Percentiles rank a stretch among this genome's conserved stretches.
These are phyloP conservation scores for Danio rerio DNA, from an alignment of 2,113 vertebrate species.

Conservation along the genomic window GRCz12tu NC_133179.1:8776001-8776500, in stretches of 20 bases:
- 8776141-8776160: constrained; percentile 41
- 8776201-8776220: constrained; percentile 58
- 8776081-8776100: constrained; percentile 9
- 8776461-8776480: constrained; percentile 58
- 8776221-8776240: constrained; percentile 42
- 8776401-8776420: constrained; percentile 53
- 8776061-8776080: constrained; percentile 31
- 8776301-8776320: constrained; percentile 2
- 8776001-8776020: constrained; percentile 40
- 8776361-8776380: constrained; percentile 65
- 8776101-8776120: constrained; percentile 24
- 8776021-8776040: constrained; percentile 25
- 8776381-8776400: constrained; percentile 59
- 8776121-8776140: constrained; percentile 37
- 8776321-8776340: neutral
- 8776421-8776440: constrained; percentile 16
- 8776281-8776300: constrained; percentile 11
- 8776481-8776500: constrained; percentile 36
- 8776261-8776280: neutral
- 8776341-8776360: constrained; percentile 33
- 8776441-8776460: constrained; percentile 40
- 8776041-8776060: constrained; percentile 22
- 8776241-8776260: neutral
- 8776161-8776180: neutral
- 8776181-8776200: constrained; percentile 55